phyloP scores from a whole-genome alignment of 2,113 vertebrate genomes.

The Ophthalmolycus amberensis region DNA sequence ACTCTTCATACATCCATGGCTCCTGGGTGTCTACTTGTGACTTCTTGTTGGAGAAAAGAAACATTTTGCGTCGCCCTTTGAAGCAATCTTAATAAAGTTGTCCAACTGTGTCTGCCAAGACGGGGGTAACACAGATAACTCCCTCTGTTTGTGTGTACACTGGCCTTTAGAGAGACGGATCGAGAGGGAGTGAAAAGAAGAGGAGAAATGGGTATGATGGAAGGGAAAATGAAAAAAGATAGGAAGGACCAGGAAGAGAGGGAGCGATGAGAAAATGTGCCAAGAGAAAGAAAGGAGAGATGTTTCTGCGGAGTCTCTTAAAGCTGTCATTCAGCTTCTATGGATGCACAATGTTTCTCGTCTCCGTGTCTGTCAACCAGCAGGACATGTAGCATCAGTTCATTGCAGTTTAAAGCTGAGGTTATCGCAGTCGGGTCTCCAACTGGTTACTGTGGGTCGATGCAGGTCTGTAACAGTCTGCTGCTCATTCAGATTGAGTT shows the following conservation, averaged over 20 bases:
- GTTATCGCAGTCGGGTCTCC: not conserved
- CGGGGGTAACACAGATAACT: not conserved
- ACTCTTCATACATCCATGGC: not conserved
- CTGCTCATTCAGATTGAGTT: not conserved
- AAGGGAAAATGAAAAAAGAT: not conserved
- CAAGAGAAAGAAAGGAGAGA: not conserved
- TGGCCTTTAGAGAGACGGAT: not conserved
- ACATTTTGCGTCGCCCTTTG: not conserved
- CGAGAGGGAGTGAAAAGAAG: not conserved
- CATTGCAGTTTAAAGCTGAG: not conserved
- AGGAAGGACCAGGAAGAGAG: not conserved
- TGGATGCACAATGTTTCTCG: too few species aligned
- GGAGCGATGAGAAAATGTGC: not conserved
- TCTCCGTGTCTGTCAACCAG: not conserved
- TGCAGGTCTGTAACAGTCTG: not conserved
- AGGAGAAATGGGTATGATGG: not conserved
- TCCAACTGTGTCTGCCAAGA: constrained; percentile 10
- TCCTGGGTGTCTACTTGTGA: not conserved
- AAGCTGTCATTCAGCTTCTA: not conserved
- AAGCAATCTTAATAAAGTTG: constrained; percentile 9
- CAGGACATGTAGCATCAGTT: not conserved
- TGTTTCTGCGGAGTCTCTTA: not conserved
- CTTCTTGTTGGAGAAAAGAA: not conserved
- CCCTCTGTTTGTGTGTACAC: constrained; percentile 17
- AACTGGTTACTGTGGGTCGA: not conserved